A percentile compares a stretch with the other conserved stretches of the same genome.
phyloP scores from a whole-genome alignment of 2,113 vertebrate species.

The Hippocampus zosterae region DNA sequence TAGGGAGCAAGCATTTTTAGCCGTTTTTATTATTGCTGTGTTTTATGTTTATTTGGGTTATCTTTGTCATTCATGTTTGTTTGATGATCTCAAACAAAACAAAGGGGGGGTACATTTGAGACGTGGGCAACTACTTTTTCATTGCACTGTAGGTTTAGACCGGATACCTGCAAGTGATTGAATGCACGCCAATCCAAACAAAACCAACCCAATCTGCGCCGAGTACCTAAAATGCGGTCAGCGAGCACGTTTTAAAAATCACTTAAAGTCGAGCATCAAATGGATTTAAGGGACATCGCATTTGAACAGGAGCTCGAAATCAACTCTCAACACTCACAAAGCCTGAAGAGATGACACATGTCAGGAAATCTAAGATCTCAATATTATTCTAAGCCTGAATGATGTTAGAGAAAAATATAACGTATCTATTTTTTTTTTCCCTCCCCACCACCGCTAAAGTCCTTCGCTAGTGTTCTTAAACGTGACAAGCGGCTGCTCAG shows the following conservation, averaged over 20 bases:
- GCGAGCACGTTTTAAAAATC: constrained; percentile 63
- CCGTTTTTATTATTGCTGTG: too few species aligned
- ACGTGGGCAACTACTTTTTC: too few species aligned
- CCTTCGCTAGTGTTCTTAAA: constrained; percentile 53
- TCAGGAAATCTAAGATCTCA: constrained; percentile 69
- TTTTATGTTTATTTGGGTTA: too few species aligned
- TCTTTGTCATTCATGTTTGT: too few species aligned
- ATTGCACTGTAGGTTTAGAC: constrained; percentile 34
- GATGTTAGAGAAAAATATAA: constrained; percentile 63
- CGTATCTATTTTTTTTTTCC: constrained; percentile 40
- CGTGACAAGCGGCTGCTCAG: constrained; percentile 63
- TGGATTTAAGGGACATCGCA: constrained; percentile 65
- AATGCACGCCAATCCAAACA: constrained; percentile 62
- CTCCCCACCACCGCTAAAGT: constrained; percentile 24
- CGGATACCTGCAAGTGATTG: constrained; percentile 56
- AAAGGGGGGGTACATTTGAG: too few species aligned
- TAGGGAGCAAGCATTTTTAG: too few species aligned
- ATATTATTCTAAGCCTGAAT: constrained; percentile 70
- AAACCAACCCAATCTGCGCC: constrained; percentile 56
- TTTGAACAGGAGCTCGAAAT: constrained; percentile 66
- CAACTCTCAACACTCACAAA: constrained; percentile 65
- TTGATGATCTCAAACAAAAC: too few species aligned
- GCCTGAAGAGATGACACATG: constrained; percentile 66
- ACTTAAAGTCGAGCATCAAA: constrained; percentile 63
- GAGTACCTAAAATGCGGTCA: constrained; percentile 54